These are phyloP conservation scores for Lasioglossum albipes DNA, from an alignment of 1,140 invertebrate species.

Conservation along the genomic window DNA sequence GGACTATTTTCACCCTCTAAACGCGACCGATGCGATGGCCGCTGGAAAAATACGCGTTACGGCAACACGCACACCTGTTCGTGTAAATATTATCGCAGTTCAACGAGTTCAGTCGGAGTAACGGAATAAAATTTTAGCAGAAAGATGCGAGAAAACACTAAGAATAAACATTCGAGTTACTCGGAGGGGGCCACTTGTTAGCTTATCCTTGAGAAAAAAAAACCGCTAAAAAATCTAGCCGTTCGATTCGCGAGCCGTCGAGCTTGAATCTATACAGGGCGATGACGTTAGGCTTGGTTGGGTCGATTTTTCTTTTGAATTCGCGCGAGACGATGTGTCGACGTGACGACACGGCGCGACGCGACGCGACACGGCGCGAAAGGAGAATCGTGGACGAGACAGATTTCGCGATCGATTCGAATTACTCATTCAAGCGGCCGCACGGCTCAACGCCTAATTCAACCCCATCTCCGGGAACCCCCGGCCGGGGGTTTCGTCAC, in stretches of 20 bases:
- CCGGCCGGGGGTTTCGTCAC: neutral
- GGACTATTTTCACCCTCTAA: too few relatives aligned
- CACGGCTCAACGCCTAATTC: constrained; percentile 43
- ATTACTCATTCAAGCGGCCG: constrained; percentile 45
- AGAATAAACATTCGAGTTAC: too few relatives aligned
- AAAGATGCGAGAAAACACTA: too few relatives aligned
- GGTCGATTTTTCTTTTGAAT: neutral
- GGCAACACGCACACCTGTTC: too few relatives aligned
- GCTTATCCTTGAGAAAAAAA: constrained; percentile 3
- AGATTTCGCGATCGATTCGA: constrained; percentile 55
- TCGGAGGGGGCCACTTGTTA: neutral
- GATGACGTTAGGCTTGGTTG: constrained; percentile 21
- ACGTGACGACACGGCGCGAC: too few relatives aligned
- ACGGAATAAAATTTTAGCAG: neutral
- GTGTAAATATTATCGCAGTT: too few relatives aligned
- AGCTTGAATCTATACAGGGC: constrained; percentile 25
- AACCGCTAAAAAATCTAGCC: neutral
- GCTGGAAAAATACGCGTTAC: too few relatives aligned
- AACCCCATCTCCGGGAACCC: constrained; percentile 19
- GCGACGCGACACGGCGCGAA: neutral
- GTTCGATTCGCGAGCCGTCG: neutral
- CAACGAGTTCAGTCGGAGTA: too few relatives aligned
- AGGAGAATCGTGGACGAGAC: constrained; percentile 23
- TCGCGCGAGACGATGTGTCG: neutral
- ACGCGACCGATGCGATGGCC: too few relatives aligned